Percentiles rank a stretch among this genome's conserved stretches.
Evolutionary conservation across 2,113 vertebrate genomes (phyloP).

Genomic region (Anguilla rostrata): DNA sequence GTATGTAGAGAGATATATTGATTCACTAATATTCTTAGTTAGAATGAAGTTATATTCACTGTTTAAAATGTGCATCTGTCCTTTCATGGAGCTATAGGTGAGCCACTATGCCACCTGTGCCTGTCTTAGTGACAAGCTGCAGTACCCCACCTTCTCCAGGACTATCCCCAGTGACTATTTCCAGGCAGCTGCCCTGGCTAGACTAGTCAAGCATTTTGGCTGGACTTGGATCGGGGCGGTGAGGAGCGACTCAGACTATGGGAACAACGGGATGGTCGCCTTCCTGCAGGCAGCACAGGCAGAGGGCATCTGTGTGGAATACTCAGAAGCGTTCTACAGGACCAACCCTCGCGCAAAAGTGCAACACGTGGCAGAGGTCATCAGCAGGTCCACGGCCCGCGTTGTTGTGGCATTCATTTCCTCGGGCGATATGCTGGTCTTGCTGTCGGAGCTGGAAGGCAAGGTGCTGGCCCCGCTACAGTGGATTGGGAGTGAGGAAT

Average conservation of each 20-base stretch:
- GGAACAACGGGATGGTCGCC: slow-evolving; percentile 63
- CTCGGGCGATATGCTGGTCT: slow-evolving; percentile 50
- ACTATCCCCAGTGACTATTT: slow-evolving; percentile 70
- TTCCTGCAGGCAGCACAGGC: slow-evolving; percentile 53
- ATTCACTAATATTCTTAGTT: background rate
- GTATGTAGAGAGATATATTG: too few relatives aligned
- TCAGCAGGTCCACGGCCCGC: slow-evolving; percentile 59
- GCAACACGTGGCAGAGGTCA: slow-evolving; percentile 56
- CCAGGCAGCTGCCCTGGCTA: slow-evolving; percentile 62
- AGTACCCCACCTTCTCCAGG: slow-evolving; percentile 65
- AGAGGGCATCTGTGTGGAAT: slow-evolving; percentile 67
- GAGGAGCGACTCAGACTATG: slow-evolving; percentile 67
- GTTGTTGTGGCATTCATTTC: slow-evolving; percentile 62
- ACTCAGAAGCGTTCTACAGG: slow-evolving; percentile 55
- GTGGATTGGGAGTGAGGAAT: slow-evolving; percentile 66
- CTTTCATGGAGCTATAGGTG: slow-evolving; percentile 48
- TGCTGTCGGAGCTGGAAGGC: slow-evolving; percentile 52
- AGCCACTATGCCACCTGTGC: slow-evolving; percentile 71
- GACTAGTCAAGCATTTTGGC: slow-evolving; percentile 62
- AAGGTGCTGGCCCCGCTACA: slow-evolving; percentile 52
- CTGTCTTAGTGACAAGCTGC: slow-evolving; percentile 64
- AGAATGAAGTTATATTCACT: background rate
- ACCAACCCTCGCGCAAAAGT: slow-evolving; percentile 50
- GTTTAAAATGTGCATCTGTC: background rate
- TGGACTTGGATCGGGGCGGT: slow-evolving; percentile 74